Conservation (phyloP, 2,797 vertebrate genomes). For the Bucorvus abyssinicus region DNA sequence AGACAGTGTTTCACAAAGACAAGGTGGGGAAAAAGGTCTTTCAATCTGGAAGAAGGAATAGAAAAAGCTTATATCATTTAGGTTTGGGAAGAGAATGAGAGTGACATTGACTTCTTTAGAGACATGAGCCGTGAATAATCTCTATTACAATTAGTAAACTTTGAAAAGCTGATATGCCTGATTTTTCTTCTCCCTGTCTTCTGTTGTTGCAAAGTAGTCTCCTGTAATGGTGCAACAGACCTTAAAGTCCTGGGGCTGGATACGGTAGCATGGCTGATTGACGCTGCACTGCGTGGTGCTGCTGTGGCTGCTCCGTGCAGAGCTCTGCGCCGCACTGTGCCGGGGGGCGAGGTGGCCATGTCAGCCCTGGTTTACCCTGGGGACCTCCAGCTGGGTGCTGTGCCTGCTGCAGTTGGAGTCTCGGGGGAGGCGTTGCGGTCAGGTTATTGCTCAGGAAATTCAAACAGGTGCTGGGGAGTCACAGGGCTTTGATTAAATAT, state of each 20-base stretch:
- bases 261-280: background rate
- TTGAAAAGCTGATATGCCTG: background rate
- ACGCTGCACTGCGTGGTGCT: background rate
- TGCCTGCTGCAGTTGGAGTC: background rate
- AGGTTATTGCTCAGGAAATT: background rate
- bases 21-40: background rate
- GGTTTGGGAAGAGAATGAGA: background rate
- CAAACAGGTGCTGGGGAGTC: background rate
- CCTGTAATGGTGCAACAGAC: background rate
- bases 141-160: background rate
- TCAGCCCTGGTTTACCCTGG: background rate
- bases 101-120: background rate
- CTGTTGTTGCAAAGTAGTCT: background rate
- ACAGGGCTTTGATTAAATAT: background rate
- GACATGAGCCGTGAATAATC: background rate
- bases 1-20: background rate
- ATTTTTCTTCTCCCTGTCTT: background rate
- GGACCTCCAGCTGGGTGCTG: background rate
- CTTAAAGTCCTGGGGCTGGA: background rate
- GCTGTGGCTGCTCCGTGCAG: background rate
- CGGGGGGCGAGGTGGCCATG: rapidly evolving
- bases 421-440: rapidly evolving
- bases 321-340: background rate
- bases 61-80: background rate
- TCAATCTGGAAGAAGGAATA: background rate